Percentiles rank a stretch among this genome's conserved stretches.
phyloP scores from a whole-genome alignment of 2,797 vertebrate species.

The Sarcophilus harrisii region DNA sequence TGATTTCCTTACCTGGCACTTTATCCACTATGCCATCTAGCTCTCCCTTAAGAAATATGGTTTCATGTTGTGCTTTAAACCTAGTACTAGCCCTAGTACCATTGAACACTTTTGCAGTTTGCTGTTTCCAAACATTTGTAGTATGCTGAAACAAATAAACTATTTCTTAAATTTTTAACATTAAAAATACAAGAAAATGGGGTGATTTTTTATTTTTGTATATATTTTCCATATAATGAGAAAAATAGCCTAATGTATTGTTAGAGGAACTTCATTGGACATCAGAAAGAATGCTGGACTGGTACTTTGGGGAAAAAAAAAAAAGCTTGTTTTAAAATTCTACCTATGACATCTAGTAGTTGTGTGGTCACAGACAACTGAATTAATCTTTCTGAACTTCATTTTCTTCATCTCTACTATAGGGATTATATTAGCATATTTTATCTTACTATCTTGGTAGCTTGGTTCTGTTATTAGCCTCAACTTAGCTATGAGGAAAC shows the following conservation, averaged over 20 bases:
- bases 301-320: not conserved
- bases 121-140: not conserved
- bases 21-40: not conserved
- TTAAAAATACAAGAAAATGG: not conserved
- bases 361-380: not conserved
- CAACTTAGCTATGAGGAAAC: not conserved
- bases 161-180: not conserved
- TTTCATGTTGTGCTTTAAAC: not conserved
- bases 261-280: not conserved
- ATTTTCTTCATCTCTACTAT: not conserved
- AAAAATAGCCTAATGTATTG: not conserved
- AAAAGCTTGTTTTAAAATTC: not conserved
- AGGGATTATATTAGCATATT: not conserved
- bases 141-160: not conserved
- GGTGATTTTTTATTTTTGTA: not conserved
- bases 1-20: not conserved
- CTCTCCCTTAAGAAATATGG: not conserved
- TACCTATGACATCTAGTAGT: not conserved
- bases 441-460: not conserved
- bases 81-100: not conserved
- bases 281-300: not conserved
- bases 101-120: not conserved
- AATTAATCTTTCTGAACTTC: not conserved
- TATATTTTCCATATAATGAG: not conserved
- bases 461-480: not conserved